phyloP scores from a whole-genome alignment of 1,140 invertebrate species.

The Apis dorsata region DNA sequence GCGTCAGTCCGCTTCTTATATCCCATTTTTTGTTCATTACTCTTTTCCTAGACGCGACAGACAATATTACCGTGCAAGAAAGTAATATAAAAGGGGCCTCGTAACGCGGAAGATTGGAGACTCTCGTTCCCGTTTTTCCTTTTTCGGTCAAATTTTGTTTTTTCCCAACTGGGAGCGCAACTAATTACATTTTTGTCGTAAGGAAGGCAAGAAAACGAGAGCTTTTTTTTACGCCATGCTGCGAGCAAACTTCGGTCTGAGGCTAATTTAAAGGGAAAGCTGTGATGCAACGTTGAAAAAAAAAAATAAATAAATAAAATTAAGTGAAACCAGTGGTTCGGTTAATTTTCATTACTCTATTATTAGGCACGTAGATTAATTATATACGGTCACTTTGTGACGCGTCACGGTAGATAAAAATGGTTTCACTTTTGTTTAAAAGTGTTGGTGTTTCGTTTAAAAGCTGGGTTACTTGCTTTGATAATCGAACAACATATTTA shows the following conservation, averaged over 20 bases:
- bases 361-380: background rate
- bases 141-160: conserved; percentile 20
- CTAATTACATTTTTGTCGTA: conserved; percentile 56
- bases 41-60: conserved; percentile 7
- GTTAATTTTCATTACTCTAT: background rate
- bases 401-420: background rate
- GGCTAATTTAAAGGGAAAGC: background rate
- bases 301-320: background rate
- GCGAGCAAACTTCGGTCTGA: background rate
- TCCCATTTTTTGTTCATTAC: conserved; percentile 41
- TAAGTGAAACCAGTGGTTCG: background rate
- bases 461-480: background rate
- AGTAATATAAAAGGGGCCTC: conserved; percentile 36
- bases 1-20: background rate
- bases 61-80: conserved; percentile 44
- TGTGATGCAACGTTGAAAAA: too few species aligned
- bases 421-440: background rate
- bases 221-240: background rate
- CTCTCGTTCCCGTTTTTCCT: conserved; percentile 13
- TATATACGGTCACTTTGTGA: background rate
- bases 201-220: conserved; percentile 39
- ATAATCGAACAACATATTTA: too few species aligned
- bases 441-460: background rate
- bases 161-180: conserved; percentile 6
- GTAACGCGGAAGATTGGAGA: conserved; percentile 33